These are phyloP conservation scores for Agrypnus murinus DNA, from an alignment of 2,888 invertebrate species.

Conservation along the genomic window DNA sequence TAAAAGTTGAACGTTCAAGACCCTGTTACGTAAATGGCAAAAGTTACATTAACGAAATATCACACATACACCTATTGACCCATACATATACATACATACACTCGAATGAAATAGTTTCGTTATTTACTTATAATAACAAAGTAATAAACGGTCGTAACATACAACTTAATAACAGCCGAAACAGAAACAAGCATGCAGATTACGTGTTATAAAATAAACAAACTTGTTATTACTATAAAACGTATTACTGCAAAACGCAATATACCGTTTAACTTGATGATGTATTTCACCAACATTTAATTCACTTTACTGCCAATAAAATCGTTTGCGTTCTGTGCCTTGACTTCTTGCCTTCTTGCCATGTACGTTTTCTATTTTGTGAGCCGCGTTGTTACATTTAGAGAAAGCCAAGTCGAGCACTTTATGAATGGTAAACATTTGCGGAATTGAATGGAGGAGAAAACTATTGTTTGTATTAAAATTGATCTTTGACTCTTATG, in stretches of 20 bases:
- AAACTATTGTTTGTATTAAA: constrained; percentile 15
- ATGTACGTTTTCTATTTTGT: background rate
- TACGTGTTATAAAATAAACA: constrained; percentile 22
- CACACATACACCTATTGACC: too few species aligned
- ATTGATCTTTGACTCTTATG: constrained; percentile 15
- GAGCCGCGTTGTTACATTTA: constrained; percentile 11
- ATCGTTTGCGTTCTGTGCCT: background rate
- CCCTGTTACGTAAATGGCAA: too few species aligned
- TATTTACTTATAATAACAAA: background rate
- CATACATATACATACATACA: too few species aligned
- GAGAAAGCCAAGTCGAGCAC: constrained; percentile 14
- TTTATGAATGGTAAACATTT: constrained; percentile 28
- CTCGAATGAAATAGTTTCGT: background rate
- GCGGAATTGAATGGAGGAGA: constrained; percentile 17
- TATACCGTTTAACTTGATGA: constrained; percentile 15
- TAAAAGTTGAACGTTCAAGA: too few species aligned
- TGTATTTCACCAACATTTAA: constrained; percentile 26
- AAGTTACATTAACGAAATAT: too few species aligned
- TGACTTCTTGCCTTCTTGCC: too few species aligned
- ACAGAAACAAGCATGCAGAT: constrained; percentile 6
- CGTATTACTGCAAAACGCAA: constrained; percentile 18
- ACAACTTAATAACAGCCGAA: constrained; percentile 2
- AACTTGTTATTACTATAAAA: too few species aligned
- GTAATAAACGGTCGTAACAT: background rate
- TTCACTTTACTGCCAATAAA: constrained; percentile 29